phyloP scores from a whole-genome alignment of 2,888 invertebrate species.

The Toxonevra muliebris region DNA sequence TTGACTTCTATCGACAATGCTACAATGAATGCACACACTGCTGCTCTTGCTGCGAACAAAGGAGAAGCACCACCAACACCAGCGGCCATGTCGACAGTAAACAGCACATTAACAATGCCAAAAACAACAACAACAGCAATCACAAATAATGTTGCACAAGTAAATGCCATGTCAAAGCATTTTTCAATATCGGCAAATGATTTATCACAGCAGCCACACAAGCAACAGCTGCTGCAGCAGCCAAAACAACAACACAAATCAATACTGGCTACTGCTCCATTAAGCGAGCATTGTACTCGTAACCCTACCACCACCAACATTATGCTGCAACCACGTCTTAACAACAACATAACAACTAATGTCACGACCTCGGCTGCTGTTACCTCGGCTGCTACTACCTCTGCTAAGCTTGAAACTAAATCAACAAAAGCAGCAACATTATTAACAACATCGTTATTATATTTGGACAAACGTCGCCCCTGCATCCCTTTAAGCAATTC shows the following conservation, averaged over 20 bases:
- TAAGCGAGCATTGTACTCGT: not conserved
- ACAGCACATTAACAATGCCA: slow-evolving; percentile 9
- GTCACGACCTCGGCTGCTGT: slow-evolving; percentile 5
- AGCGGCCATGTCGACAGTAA: slow-evolving; percentile 17
- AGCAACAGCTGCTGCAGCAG: slow-evolving; percentile 6
- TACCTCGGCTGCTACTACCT: no score
- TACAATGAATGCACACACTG: slow-evolving; percentile 16
- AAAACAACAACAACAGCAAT: slow-evolving; percentile 21
- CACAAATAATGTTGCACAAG: slow-evolving; percentile 13
- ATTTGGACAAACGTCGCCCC: slow-evolving; percentile 29
- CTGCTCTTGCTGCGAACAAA: not conserved
- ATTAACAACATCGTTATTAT: slow-evolving; percentile 20
- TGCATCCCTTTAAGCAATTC: slow-evolving; percentile 2
- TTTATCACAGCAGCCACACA: slow-evolving; percentile 55
- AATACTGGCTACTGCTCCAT: not conserved
- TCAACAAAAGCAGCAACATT: not conserved
- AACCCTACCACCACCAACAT: not conserved
- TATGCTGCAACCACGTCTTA: no score
- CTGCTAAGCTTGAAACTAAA: not conserved
- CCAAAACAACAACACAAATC: slow-evolving; percentile 10
- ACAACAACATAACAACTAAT: not conserved
- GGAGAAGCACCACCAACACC: slow-evolving; percentile 15
- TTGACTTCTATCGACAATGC: slow-evolving; percentile 5
- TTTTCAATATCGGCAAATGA: slow-evolving; percentile 66
- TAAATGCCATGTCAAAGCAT: slow-evolving; percentile 50